These are phyloP conservation scores for Crotalus tigris DNA, from an alignment of 2,113 vertebrate genomes.

Conservation along the genomic window DNA sequence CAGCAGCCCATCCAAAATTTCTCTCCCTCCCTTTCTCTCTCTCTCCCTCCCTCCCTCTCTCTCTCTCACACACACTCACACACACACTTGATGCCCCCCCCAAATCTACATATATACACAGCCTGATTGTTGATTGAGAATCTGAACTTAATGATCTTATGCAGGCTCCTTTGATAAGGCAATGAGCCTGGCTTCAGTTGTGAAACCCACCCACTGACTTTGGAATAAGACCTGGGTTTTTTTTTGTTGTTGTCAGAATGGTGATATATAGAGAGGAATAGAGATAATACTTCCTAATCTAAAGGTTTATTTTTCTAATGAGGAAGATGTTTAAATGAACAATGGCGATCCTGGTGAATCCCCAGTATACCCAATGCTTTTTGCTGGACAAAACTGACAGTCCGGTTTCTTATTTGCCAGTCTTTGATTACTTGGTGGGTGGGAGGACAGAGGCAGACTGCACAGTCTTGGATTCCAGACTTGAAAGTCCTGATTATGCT, in stretches of 20 bases:
- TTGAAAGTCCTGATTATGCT: neutral
- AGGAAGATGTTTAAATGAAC: neutral
- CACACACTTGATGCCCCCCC: too few species aligned
- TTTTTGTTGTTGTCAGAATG: neutral
- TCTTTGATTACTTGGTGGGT: neutral
- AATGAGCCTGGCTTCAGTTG: neutral
- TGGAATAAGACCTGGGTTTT: neutral
- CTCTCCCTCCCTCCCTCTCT: neutral
- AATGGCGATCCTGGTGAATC: neutral
- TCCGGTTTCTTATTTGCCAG: neutral
- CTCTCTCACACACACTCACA: neutral
- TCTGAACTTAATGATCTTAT: neutral
- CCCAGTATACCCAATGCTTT: neutral
- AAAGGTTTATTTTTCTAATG: neutral
- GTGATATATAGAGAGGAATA: neutral
- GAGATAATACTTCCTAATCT: neutral
- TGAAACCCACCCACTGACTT: neutral
- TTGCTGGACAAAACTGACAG: neutral
- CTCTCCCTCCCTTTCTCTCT: neutral
- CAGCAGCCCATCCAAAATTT: neutral
- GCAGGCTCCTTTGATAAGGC: neutral
- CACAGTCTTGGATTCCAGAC: neutral
- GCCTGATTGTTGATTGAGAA: neutral
- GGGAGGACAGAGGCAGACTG: neutral
- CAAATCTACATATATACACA: neutral